Percentiles rank a stretch among this genome's conserved stretches.
These are phyloP conservation scores for Nephotettix cincticeps DNA, from an alignment of 1,140 invertebrate species.

Conservation along the genomic window DNA sequence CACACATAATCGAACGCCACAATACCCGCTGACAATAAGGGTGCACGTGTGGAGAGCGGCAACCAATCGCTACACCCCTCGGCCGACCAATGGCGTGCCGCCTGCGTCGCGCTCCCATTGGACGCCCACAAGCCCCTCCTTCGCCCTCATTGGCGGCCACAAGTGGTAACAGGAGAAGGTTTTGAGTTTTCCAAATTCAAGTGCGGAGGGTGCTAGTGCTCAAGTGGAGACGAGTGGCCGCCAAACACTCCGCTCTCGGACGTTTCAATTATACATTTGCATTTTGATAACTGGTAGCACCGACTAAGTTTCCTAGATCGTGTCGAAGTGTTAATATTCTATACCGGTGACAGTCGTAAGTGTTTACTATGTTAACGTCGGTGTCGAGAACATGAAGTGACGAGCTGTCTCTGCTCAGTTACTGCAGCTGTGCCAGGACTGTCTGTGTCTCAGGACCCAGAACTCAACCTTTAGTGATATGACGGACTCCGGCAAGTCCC, in stretches of 20 bases:
- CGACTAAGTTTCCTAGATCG: too few relatives aligned
- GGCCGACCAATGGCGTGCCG: not conserved
- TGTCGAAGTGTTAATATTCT: too few relatives aligned
- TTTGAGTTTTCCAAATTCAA: slow-evolving; percentile 29
- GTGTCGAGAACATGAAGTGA: too few relatives aligned
- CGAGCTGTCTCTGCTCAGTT: too few relatives aligned
- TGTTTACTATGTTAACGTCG: too few relatives aligned
- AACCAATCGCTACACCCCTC: slow-evolving; percentile 2
- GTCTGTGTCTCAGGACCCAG: not conserved
- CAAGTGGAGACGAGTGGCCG: slow-evolving; percentile 20
- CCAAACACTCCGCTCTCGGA: slow-evolving; percentile 21
- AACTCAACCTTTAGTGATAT: too few relatives aligned
- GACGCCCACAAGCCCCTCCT: slow-evolving; percentile 7
- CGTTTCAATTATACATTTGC: slow-evolving; percentile 24
- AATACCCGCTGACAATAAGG: not conserved
- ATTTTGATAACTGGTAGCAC: not conserved
- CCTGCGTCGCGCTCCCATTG: not conserved
- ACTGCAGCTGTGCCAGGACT: not conserved
- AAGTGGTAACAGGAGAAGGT: slow-evolving; percentile 36
- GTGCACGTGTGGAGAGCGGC: slow-evolving; percentile 14
- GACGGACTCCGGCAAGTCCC: slow-evolving; percentile 9
- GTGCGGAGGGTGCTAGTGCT: slow-evolving; percentile 18
- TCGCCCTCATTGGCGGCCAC: not conserved
- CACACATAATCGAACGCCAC: slow-evolving; percentile 4
- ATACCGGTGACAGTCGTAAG: too few relatives aligned